Evolutionary conservation across 2,888 invertebrate species (phyloP).

Genomic region (Lacanobia oleracea): DNA sequence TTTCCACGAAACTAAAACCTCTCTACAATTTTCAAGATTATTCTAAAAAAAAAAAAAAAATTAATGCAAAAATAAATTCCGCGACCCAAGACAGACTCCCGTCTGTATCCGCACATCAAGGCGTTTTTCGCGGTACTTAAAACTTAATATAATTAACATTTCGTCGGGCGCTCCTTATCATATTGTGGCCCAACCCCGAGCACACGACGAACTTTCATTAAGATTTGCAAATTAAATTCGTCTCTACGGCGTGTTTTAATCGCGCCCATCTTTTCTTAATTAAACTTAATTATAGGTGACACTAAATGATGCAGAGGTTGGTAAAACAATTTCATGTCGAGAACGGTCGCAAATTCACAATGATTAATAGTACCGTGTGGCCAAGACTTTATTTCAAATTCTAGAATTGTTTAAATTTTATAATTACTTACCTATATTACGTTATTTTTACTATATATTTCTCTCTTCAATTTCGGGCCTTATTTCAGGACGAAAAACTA

Average conservation of each 20-base stretch:
- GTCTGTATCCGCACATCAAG: slow-evolving; percentile 30
- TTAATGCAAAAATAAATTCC: not conserved
- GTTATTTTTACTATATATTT: too few species aligned
- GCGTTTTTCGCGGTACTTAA: slow-evolving; percentile 67
- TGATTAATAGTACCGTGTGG: slow-evolving; percentile 54
- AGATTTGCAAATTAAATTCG: slow-evolving; percentile 84
- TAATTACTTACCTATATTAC: not conserved
- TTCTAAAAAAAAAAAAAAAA: slow-evolving; percentile 1
- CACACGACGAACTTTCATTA: slow-evolving; percentile 77
- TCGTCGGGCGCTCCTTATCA: slow-evolving; percentile 72
- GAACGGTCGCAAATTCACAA: slow-evolving; percentile 37
- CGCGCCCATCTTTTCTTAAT: slow-evolving; percentile 78
- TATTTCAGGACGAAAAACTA: too few species aligned
- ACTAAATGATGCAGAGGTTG: slow-evolving; percentile 67
- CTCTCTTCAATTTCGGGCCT: too few species aligned
- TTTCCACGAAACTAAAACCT: not conserved
- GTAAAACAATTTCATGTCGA: slow-evolving; percentile 60
- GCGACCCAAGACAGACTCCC: not conserved
- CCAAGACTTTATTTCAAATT: slow-evolving; percentile 27
- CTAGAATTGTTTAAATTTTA: slow-evolving; percentile 3
- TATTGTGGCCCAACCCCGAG: slow-evolving; percentile 70
- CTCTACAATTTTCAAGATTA: not conserved
- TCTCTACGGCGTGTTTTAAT: slow-evolving; percentile 79
- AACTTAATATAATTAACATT: slow-evolving; percentile 79
- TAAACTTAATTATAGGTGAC: slow-evolving; percentile 80